These are phyloP conservation scores for Okamejei kenojei DNA, from an alignment of 2,797 vertebrate species.

Conservation along the genomic window DNA sequence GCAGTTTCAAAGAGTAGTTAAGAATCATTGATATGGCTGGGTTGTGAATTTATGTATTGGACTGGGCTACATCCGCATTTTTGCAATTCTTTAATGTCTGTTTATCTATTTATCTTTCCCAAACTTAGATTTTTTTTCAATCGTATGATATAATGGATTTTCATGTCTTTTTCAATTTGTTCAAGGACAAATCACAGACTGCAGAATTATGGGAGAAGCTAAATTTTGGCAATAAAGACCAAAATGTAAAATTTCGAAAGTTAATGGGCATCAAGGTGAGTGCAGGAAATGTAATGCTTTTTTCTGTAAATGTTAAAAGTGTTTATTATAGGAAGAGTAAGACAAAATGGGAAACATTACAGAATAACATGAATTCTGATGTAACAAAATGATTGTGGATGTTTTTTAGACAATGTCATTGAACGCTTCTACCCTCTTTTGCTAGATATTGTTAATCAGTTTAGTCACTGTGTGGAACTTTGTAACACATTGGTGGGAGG, in stretches of 20 bases:
- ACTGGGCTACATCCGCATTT: too few species aligned
- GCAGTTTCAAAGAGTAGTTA: too few species aligned
- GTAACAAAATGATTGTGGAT: not conserved
- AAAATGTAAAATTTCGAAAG: slow-evolving; percentile 98
- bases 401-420: not conserved
- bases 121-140: not conserved
- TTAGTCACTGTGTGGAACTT: not conserved
- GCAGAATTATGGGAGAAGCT: slow-evolving; percentile 96
- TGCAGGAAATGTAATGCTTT: slow-evolving; percentile 1
- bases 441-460: not conserved
- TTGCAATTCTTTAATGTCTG: too few species aligned
- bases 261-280: slow-evolving; percentile 97
- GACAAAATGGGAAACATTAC: not conserved
- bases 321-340: not conserved
- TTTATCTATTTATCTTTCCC: not conserved
- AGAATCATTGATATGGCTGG: too few species aligned
- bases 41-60: too few species aligned
- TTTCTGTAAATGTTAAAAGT: not conserved
- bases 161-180: slow-evolving; percentile 37
- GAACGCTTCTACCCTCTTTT: not conserved
- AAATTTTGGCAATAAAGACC: slow-evolving; percentile 99
- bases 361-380: not conserved
- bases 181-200: slow-evolving; percentile 90
- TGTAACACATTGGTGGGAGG: not conserved
- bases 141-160: not conserved